Conservation (phyloP, 2,888 invertebrate genomes). For the Ochropacha duplaris region DNA sequence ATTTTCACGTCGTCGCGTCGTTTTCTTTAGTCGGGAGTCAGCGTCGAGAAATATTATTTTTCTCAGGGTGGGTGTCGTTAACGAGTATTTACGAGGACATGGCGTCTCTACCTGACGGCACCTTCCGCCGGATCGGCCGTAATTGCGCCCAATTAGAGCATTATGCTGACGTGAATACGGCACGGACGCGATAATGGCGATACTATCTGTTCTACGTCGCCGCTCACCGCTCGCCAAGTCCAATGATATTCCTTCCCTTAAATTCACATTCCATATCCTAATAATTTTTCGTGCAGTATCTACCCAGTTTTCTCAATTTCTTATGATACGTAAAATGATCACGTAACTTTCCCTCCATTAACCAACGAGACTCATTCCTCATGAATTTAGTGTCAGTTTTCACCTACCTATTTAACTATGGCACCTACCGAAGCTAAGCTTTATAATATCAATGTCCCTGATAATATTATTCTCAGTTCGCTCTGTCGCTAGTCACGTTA, state of each 20-base stretch:
- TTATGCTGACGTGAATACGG: conserved; percentile 82
- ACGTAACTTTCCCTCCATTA: conserved; percentile 77
- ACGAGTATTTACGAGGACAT: conserved; percentile 80
- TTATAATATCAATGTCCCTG: conserved; percentile 35
- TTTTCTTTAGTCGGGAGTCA: conserved; percentile 66
- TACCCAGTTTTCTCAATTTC: conserved; percentile 65
- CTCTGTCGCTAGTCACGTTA: conserved; percentile 34
- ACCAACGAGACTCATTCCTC: conserved; percentile 61
- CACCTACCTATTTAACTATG: conserved; percentile 43
- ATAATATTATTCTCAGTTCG: conserved; percentile 45
- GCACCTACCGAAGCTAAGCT: conserved; percentile 46
- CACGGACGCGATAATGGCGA: conserved; percentile 77
- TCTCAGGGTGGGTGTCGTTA: conserved; percentile 71
- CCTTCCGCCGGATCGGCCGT: conserved; percentile 74
- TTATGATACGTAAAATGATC: conserved; percentile 68
- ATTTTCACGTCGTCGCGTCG: conserved; percentile 58
- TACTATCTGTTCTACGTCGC: conserved; percentile 65
- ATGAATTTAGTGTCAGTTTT: conserved; percentile 64
- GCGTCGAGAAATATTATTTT: conserved; percentile 78
- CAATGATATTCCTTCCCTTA: conserved; percentile 67
- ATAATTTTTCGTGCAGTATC: conserved; percentile 30
- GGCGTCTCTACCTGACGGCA: conserved; percentile 75
- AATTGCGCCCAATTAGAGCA: conserved; percentile 82
- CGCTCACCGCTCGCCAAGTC: conserved; percentile 40
- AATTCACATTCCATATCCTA: conserved; percentile 71